Conservation (phyloP, 2,888 invertebrate genomes). For the Mongoloraphidia duomilia region DNA sequence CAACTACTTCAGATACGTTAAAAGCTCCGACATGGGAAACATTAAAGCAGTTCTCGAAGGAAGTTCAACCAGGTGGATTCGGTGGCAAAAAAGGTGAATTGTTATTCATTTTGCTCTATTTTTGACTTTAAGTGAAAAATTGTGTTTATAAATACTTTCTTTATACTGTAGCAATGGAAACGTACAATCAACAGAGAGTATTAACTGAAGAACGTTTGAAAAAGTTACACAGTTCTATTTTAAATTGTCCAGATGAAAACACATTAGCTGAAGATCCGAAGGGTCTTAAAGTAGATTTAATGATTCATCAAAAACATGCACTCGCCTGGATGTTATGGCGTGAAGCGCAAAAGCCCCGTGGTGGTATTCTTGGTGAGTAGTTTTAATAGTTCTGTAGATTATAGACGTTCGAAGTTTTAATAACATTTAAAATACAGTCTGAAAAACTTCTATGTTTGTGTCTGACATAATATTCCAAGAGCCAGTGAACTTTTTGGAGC, state of each 20-base stretch:
- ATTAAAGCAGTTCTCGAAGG: constrained; percentile 35
- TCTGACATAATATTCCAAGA: too few relatives aligned
- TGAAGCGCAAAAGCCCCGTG: constrained; percentile 70
- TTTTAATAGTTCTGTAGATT: too few relatives aligned
- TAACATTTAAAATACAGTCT: too few relatives aligned
- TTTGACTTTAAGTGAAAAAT: too few relatives aligned
- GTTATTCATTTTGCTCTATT: too few relatives aligned
- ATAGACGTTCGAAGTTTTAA: too few relatives aligned
- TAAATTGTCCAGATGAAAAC: constrained; percentile 47
- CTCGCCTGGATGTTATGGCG: constrained; percentile 82
- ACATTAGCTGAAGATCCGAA: constrained; percentile 42
- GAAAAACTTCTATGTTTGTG: too few relatives aligned
- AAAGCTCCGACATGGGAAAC: constrained; percentile 35
- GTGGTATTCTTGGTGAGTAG: constrained; percentile 68
- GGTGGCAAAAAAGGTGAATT: constrained; percentile 21
- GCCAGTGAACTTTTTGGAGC: too few relatives aligned
- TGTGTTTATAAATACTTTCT: too few relatives aligned
- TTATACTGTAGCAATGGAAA: constrained; percentile 41
- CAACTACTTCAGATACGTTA: not conserved
- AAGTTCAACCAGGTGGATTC: constrained; percentile 40
- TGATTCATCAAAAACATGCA: constrained; percentile 76
- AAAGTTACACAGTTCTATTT: constrained; percentile 54
- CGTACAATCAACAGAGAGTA: constrained; percentile 49
- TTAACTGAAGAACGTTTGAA: constrained; percentile 58
- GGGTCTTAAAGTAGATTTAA: constrained; percentile 49